phyloP scores from a whole-genome alignment of 2,888 invertebrate genomes.

The Drosophila stalkeri region DNA sequence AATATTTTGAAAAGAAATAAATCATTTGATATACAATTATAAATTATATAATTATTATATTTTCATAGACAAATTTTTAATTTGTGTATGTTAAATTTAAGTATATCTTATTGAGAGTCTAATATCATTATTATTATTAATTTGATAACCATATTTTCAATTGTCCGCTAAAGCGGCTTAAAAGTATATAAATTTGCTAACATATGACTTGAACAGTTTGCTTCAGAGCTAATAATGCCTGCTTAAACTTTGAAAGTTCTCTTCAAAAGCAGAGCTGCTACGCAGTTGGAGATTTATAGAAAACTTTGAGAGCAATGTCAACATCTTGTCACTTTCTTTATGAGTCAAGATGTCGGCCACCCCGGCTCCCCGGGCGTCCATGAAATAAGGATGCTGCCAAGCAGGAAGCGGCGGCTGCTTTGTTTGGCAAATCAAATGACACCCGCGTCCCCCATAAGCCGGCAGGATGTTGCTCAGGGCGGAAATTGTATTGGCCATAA shows the following conservation, averaged over 20 bases:
- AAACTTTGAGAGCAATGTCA: constrained; percentile 10
- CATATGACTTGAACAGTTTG: background rate
- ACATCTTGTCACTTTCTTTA: constrained; percentile 46
- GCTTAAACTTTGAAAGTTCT: background rate
- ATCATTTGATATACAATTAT: too few relatives aligned
- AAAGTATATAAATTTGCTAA: background rate
- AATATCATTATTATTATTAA: background rate
- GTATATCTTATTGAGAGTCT: too few relatives aligned
- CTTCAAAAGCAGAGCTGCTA: background rate
- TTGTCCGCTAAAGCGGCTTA: background rate
- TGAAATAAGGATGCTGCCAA: constrained; percentile 19
- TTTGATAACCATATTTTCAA: background rate
- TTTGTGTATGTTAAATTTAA: too few relatives aligned
- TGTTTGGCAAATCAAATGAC: constrained; percentile 47
- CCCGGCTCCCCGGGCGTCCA: constrained; percentile 23
- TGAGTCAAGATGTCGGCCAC: constrained; percentile 21
- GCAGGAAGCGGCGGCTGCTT: constrained; percentile 24
- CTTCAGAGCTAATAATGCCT: background rate
- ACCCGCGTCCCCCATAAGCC: constrained; percentile 51
- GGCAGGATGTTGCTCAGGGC: constrained; percentile 40
- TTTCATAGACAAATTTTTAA: background rate
- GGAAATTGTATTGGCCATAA: constrained; percentile 65
- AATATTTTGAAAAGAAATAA: too few relatives aligned
- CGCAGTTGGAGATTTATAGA: constrained; percentile 10
- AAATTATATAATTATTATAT: too few relatives aligned